Base-by-base conservation (phyloP, 2,797 vertebrate species). In the Hyperoplus immaculatus region DNA sequence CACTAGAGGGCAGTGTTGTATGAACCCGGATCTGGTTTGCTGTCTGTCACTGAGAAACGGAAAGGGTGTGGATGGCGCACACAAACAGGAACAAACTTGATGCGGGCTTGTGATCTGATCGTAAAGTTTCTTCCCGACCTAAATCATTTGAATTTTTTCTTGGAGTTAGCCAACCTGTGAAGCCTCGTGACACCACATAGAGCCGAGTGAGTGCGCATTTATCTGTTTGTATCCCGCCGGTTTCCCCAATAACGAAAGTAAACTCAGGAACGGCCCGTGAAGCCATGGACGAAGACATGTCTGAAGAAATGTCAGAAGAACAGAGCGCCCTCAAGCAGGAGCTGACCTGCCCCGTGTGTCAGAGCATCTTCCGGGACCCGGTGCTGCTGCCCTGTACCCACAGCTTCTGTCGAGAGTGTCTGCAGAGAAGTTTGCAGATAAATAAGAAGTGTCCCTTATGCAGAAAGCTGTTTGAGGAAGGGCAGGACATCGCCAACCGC, bases 371-470 rank as follows among this genome's bases (percentile, higher is more conserved):
- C 85, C 81, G 14, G 8, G 94, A 96, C 6, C 96, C 96, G 0
- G 88, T 95, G 50, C 93, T 96, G 0, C 91, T 97, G 0, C 80
- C 92, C 0, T 97, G 97, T 29, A 89, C 89, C 7, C 97, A 97
- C 93, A 97, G 94, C 90, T 96, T 97, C 89, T 97, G 96, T 72
- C 92, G 89, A 54, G 87, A 68, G 2, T 97, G 97, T 38, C 78
- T 95, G 47, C 78, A 82, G 16, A 55, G 36, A 0, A 92, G 89
- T 63, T 86, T 87, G 85, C 14, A 91, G 16, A 0, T 4, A 10
- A 63, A 3, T 5, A 73, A 21, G 0, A 66, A 0, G 2, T 96
- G 95, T 29, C 94, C 95, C 0, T 7, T 95, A 45, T 96, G 95
- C 71, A 54, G 94, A 43, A 0, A 6, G 6, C 3, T 0, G 41